Evolutionary conservation across 2,888 invertebrate genomes (phyloP).

Genomic region (Chalcis sispes): DNA sequence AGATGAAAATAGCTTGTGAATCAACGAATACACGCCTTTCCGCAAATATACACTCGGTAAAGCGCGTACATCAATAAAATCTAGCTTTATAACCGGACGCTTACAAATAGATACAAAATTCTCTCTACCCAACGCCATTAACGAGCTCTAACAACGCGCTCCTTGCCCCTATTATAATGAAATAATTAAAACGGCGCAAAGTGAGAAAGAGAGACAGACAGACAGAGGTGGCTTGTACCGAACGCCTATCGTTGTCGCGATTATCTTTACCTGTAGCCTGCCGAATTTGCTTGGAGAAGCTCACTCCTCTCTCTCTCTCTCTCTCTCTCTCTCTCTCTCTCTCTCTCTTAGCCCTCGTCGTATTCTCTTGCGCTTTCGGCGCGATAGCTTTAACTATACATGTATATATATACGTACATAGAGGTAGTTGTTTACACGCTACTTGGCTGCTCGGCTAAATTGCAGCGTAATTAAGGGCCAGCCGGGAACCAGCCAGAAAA

Average conservation of each 20-base stretch:
- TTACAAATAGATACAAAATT: no score
- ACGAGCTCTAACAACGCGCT: no score
- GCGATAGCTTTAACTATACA: no score
- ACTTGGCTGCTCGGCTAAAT: slow-evolving; percentile 35
- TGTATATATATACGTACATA: neutral
- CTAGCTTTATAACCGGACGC: no score
- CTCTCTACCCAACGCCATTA: no score
- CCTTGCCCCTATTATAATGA: no score
- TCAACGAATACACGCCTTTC: no score
- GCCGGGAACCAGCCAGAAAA: neutral
- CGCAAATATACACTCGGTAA: no score
- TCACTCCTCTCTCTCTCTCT: neutral
- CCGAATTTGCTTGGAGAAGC: neutral
- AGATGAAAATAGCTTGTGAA: no score
- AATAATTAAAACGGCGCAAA: slow-evolving; percentile 40
- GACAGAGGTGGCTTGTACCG: neutral
- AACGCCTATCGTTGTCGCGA: slow-evolving; percentile 3
- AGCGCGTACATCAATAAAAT: no score
- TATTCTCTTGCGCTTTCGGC: no score
- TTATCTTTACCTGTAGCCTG: neutral
- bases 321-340: neutral
- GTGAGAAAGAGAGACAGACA: neutral
- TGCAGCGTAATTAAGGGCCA: slow-evolving; percentile 24
- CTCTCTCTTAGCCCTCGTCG: no score
- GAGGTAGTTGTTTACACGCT: slow-evolving; percentile 41